Evolutionary conservation across 2,113 vertebrate genomes (phyloP), one percentile per base, ranked within the genome.

Genomic region (Gavialis gangeticus): DNA sequence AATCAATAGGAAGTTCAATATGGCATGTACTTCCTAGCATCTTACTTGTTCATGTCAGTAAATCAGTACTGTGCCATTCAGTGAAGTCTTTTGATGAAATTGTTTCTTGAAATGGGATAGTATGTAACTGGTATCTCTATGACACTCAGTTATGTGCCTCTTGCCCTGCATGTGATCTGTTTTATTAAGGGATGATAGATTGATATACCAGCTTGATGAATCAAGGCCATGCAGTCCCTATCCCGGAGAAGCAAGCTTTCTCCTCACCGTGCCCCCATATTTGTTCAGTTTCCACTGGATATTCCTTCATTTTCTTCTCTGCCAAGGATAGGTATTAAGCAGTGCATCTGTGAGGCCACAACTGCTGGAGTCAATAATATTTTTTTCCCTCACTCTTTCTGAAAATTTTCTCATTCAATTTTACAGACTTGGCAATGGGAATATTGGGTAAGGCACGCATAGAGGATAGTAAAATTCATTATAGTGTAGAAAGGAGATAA

Each of bases 81-180:
- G 30, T 46, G 30, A 67, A 80, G 3, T 2, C 54, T 58, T 66
- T 80, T 46, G 28, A 25, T 76, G 30, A 91, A 88, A 78, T 55
- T 2, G 24, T 24, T 82, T 28, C 30, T 79, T 46, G 75, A 59
- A 75, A 46, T 10, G 30, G 62, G 55, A 28, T 34, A 75, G 84
- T 87, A 85, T 58, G 27, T 64, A 4, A n/a, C 89, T 89, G 87
- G 11, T 88, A 25, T 9, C 13, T 18, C 82, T 2, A 5, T 5
- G 62, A n/a, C 7, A 30, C 66, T 12, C 0, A 0, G 0, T 11
- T 75, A 2, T 10, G 34, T 1, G 1, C 24, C 24, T 62, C 28
- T 56, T 75, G 17, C 78, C 66, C 56, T 34, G 27, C 59, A 86
- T 30, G 56, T 92, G 66, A 15, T 59, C 87, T 85, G 60, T 24